phyloP scores from a whole-genome alignment of 1,140 invertebrate species.

The Formica selysi region DNA sequence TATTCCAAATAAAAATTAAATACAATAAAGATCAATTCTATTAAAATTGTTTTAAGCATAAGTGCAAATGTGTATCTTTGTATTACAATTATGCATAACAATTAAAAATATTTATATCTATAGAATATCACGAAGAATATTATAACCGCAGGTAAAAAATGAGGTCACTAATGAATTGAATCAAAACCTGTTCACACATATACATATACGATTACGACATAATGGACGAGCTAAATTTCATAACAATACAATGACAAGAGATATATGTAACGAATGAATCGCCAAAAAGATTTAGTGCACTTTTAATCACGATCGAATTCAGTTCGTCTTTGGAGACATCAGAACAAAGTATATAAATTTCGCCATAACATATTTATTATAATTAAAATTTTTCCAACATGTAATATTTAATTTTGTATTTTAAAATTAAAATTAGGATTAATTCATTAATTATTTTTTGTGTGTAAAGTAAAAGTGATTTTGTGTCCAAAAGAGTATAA shows the following conservation, averaged over 20 bases:
- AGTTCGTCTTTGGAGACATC: conserved; percentile 29
- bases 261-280: conserved; percentile 19
- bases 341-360: conserved; percentile 28
- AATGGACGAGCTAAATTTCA: conserved; percentile 41
- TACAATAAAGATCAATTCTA: neutral
- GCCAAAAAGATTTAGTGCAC: conserved; percentile 33
- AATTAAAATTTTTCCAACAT: neutral
- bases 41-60: neutral
- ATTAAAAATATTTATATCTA: neutral
- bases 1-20: neutral
- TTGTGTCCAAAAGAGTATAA: conserved; percentile 4
- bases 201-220: conserved; percentile 53
- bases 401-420: neutral
- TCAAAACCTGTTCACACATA: neutral
- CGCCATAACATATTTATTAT: conserved; percentile 10
- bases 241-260: conserved; percentile 52
- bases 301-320: conserved; percentile 35
- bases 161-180: conserved; percentile 35
- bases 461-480: neutral
- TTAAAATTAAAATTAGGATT: conserved; percentile 14
- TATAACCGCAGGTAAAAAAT: conserved; percentile 3
- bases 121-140: neutral
- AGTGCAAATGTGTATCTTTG: neutral
- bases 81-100: neutral
- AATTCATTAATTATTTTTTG: neutral